phyloP scores from a whole-genome alignment of 2,888 invertebrate species.

The Drosophila aldrichi region DNA sequence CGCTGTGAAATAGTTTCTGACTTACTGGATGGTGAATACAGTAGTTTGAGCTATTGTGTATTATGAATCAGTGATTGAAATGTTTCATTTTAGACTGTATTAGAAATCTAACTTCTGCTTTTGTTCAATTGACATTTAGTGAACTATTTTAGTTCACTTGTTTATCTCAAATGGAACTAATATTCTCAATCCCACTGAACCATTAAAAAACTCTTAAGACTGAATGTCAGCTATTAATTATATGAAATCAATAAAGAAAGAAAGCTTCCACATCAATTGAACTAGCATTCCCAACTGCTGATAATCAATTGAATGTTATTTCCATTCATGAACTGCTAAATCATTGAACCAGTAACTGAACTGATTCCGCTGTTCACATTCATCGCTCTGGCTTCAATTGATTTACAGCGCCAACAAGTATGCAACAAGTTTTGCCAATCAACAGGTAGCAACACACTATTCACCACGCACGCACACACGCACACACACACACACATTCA shows the following conservation, averaged over 20 bases:
- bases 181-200: too few species aligned
- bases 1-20: too few species aligned
- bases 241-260: too few species aligned
- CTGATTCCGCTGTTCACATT: background rate
- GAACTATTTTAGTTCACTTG: too few species aligned
- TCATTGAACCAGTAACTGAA: background rate
- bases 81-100: background rate
- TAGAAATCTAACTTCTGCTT: too few species aligned
- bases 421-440: slow-evolving; percentile 72
- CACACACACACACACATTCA: background rate
- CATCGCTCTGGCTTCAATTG: background rate
- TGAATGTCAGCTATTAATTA: too few species aligned
- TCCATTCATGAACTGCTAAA: background rate
- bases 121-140: too few species aligned
- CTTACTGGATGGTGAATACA: too few species aligned
- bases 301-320: background rate
- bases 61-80: background rate
- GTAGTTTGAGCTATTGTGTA: background rate
- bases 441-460: slow-evolving; percentile 66
- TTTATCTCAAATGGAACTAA: too few species aligned
- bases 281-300: too few species aligned
- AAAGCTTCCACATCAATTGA: too few species aligned
- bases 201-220: too few species aligned
- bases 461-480: slow-evolving; percentile 49
- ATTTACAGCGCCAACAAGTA: slow-evolving; percentile 42